Base-by-base conservation (phyloP, 2,888 invertebrate genomes). In the Calliscelio sp. region DNA sequence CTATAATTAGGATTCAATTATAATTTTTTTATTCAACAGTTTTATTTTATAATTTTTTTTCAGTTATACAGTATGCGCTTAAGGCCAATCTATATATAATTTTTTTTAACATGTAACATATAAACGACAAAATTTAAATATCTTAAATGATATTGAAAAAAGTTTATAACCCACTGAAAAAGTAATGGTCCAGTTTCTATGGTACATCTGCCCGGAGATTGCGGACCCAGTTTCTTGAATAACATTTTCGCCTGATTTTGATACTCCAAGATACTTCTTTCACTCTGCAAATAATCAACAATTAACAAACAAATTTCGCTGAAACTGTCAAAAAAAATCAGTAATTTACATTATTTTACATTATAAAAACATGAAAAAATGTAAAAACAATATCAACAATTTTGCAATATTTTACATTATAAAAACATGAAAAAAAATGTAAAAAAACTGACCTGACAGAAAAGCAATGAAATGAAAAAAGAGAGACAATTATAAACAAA, bases 161-260 rank as follows among this genome's bases (percentile, higher is more conserved):
- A 49, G 10, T 41, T 6, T 41, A 20, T 44, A 59, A 95, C 97
- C 96, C 95, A 99, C 99, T 99, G 99, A 94, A 99, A 99, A 92
- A 99, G 95, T 94, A 97, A 99, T 81, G 97, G 97, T 86, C 99
- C 99, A 80, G 98, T 98, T 95, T 99, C 99, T 91, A 99, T 97
- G 90, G 98, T 97, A 94, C 99, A 99, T 92, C 97, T 96, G 32
- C 96, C 94, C 81, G 99, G 99, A 79, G 99, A 98, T 91, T 97
- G 96, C 44, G 96, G 96, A 88, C 97, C 97, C 91, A 99, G 94
- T 94, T 99, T 99, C 90, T 98, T 96, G 94, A 99, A 99, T 90
- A 99, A 95, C 96, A 99, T 97, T 95, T 99, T 99, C 41, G 99
- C 99, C 94, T 99, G 99, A 93, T 98, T 99, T 94, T 99, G 99